Conservation (phyloP, 2,888 invertebrate species). For the Mimas tiliae region DNA sequence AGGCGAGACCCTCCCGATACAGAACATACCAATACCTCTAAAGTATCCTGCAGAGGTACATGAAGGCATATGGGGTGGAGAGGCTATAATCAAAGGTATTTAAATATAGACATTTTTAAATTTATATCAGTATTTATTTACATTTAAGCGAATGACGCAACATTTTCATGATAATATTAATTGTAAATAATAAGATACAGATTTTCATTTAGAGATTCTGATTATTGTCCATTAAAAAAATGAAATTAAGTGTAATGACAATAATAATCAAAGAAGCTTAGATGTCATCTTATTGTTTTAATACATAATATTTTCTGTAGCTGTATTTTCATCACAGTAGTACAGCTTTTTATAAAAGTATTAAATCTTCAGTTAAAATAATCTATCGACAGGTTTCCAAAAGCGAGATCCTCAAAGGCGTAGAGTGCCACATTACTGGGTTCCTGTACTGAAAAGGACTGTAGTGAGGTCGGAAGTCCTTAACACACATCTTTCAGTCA, state of each 20-base stretch:
- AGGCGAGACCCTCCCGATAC: slow-evolving; percentile 89
- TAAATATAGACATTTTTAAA: slow-evolving; percentile 17
- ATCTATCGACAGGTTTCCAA: slow-evolving; percentile 84
- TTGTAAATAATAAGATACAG: no score
- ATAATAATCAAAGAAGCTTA: no score
- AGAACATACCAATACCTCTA: slow-evolving; percentile 91
- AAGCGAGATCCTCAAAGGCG: slow-evolving; percentile 85
- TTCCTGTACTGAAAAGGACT: slow-evolving; percentile 90
- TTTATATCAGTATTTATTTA: not conserved
- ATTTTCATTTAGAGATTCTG: no score
- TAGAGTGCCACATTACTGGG: slow-evolving; percentile 94
- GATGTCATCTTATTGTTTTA: no score
- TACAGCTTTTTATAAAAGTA: no score
- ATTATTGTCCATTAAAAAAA: no score
- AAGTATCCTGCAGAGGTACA: slow-evolving; percentile 92
- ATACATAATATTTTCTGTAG: not conserved
- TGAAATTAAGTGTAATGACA: no score
- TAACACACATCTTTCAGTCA: slow-evolving; percentile 91
- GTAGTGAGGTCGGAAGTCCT: slow-evolving; percentile 96
- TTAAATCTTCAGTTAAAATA: no score
- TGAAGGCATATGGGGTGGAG: slow-evolving; percentile 98
- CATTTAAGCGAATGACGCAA: not conserved
- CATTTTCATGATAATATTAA: no score
- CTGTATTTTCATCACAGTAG: not conserved
- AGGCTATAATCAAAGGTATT: slow-evolving; percentile 93